Evolutionary conservation across 2,888 invertebrate species (phyloP), one percentile per base, ranked within the genome.

Genomic region (Schizotus pectinicornis): DNA sequence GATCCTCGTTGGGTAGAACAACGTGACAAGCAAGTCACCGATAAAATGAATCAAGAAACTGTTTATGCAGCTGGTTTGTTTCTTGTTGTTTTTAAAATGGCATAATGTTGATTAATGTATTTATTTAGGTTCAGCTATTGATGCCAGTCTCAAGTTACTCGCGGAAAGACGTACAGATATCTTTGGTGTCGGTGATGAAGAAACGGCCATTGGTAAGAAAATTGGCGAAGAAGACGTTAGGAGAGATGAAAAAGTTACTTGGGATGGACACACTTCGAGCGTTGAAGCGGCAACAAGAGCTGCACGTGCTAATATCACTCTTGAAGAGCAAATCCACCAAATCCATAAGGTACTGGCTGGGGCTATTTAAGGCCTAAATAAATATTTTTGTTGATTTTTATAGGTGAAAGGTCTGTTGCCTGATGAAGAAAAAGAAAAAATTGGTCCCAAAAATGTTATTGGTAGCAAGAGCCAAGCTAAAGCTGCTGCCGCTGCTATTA

Each of bases 101-200:
- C n/a, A 48, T 61, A 43, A n/a, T 38, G 79, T 1, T 79, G 75
- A 56, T 79, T 79, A n/a, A 77, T 36, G 50, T 59, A 53, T 63
- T 33, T n/a, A n/a, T n/a, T n/a, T 74, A 76, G 86, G 92, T 47
- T 88, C 94, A 22, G 94, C 96, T n/a, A 97, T 99, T 73, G 96
- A 97, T 76, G 94, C 94, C 36, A 95, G 94, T 74, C 87, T 99
- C 75, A 96, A 96, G 78, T 90, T 94, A 76, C 83, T 99, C 73
- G 99, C 99, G 0, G 98, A 99, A 78, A 88, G 99, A 67, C 95
- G 99, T 90, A 98, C 99, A 1, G 99, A 99, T 85, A 99, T 99
- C 81, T 99, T 99, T 82, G 99, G 99, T 81, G 94, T 95, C 61
- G 98, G 98, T 56, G 95, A 95, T 78, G 98, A 98, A 79, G 99